Base-by-base conservation (phyloP, 2,888 invertebrate species). In the Ichneumoninae sp. region DNA sequence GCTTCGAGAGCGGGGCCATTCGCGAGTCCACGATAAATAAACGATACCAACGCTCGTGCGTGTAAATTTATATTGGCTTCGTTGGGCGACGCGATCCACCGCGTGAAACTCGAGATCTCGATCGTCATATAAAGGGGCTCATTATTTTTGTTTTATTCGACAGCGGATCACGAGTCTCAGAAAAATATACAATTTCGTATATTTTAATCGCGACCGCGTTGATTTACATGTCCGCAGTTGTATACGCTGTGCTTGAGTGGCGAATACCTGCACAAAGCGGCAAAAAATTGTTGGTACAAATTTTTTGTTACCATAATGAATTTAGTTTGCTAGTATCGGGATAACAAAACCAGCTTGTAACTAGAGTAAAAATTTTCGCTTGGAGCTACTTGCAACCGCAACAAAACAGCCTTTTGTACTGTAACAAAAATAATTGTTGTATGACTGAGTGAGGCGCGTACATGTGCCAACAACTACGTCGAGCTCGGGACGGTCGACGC, bases 61-160 rank as follows among this genome's bases (percentile, higher is more conserved):
- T 81, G 81, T 79, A 81, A 81, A 86, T 86, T 83, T 83, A 78
- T 83, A 86, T 83, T 83, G 85, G 62, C 83, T 75, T 81, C 85
- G 75, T 80, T 71, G 72, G 57, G 52, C 54, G 76, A 84, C 65
- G 69, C 76, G 71, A 72, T 72, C 36, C 80, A 44, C 50, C 68
- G 44, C 19, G 36, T 72, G 72, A 69, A 71, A 80, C 75, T 79
- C 75, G 70, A 70, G 70, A 75, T 78, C 71, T 82, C 70, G 57
- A 69, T 77, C 57, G 19, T 60, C 44, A 19, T 44, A 47, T 33
- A 26, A 62, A 47, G 78, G 70, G 78, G 47, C 70, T 78, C 57
- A 78, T 70, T 60, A 52, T 77, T 47, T 10, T 30, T 33, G 36
- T 50, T 16, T 33, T 36, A 4, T 8, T 47, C 44, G 4, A 47